phyloP scores from a whole-genome alignment of 2,888 invertebrate species.

The Criorhina ranunculi region DNA sequence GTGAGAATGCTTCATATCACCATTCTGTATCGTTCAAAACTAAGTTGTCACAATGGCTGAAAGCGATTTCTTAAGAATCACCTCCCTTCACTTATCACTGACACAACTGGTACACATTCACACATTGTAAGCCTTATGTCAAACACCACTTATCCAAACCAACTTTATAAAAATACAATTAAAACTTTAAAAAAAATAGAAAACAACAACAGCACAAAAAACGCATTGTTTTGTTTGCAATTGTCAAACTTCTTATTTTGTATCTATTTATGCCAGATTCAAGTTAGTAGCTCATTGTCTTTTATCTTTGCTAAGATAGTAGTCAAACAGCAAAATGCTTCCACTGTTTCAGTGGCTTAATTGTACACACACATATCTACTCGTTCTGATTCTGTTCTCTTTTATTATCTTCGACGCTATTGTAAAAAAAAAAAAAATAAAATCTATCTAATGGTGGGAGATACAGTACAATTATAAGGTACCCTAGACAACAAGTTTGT shows the following conservation, averaged over 20 bases:
- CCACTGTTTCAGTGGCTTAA: conserved; percentile 19
- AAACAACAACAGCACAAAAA: conserved; percentile 1
- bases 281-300: conserved; percentile 22
- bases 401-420: conserved; percentile 25
- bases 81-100: too few species aligned
- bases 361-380: background rate
- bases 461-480: background rate
- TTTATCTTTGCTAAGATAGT: conserved; percentile 18
- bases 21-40: too few species aligned
- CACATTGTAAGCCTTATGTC: background rate
- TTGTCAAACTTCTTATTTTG: conserved; percentile 19
- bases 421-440: background rate
- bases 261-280: conserved; percentile 16
- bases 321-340: conserved; percentile 27
- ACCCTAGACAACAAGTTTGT: conserved; percentile 3
- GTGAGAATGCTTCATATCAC: too few species aligned
- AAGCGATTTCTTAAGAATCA: background rate
- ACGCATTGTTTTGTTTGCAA: conserved; percentile 9
- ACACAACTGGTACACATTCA: background rate
- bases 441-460: background rate
- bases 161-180: conserved; percentile 5
- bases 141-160: background rate
- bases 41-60: too few species aligned
- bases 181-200: background rate
- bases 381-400: background rate